Percentiles rank a stretch among this genome's conserved stretches.
phyloP scores from a whole-genome alignment of 2,797 vertebrate species.

The Lacerta agilis region DNA sequence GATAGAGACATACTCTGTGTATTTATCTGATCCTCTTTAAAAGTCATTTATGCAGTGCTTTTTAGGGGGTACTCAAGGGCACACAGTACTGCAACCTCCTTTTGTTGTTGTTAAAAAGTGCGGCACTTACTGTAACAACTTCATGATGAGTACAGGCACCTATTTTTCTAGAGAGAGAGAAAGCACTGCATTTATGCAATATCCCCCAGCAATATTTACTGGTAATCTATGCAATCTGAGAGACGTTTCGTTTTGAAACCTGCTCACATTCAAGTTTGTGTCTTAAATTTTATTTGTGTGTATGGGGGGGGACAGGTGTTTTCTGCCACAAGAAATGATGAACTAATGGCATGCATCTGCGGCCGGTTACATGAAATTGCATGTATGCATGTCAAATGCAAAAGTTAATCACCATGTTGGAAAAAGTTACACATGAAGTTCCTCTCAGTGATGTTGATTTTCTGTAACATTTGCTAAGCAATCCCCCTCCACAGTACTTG shows the following conservation, averaged over 20 bases:
- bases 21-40: not conserved
- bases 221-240: not conserved
- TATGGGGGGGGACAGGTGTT: no score
- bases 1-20: not conserved
- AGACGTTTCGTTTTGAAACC: not conserved
- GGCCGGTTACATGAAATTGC: not conserved
- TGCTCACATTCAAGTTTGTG: not conserved
- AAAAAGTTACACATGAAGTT: not conserved
- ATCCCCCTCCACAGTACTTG: not conserved
- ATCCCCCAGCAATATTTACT: not conserved
- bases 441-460: not conserved
- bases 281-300: no score
- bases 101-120: no score
- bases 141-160: no score
- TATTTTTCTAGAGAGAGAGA: no score
- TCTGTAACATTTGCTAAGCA: not conserved
- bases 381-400: not conserved
- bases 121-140: no score
- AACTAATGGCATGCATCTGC: not conserved
- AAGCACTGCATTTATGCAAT: not conserved
- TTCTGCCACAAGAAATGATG: not conserved
- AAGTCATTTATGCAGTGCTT: not conserved
- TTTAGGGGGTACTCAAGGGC: no score
- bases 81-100: no score
- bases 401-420: not conserved